phyloP scores from a whole-genome alignment of 2,888 invertebrate species.

The Hartigia nigra region DNA sequence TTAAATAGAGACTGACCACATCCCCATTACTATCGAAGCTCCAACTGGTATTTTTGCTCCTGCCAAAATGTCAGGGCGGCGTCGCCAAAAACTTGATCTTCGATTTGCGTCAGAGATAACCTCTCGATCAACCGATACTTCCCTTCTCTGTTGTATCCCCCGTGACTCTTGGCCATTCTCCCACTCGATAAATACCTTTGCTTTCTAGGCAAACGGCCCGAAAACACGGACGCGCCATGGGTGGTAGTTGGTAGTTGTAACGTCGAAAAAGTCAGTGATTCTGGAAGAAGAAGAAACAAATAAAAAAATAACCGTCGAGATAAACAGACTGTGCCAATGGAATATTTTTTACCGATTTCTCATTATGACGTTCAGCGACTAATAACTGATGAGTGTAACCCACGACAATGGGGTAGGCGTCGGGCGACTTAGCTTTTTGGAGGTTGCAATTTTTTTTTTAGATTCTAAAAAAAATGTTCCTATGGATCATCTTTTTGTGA shows the following conservation, averaged over 20 bases:
- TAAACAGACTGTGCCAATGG: not conserved
- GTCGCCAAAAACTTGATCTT: slow-evolving; percentile 3
- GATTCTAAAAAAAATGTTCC: not conserved
- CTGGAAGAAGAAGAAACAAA: not conserved
- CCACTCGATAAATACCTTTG: slow-evolving; percentile 1
- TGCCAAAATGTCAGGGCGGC: slow-evolving; percentile 2
- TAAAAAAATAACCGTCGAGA: not conserved
- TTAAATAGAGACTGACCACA: not conserved
- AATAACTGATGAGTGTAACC: not conserved
- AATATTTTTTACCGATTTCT: not conserved
- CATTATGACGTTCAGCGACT: not conserved
- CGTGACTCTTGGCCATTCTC: not conserved
- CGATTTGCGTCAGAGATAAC: slow-evolving; percentile 8
- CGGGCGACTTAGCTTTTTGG: not conserved
- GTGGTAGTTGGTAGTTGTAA: not conserved
- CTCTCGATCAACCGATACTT: slow-evolving; percentile 1
- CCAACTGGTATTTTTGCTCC: not conserved
- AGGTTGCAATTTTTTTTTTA: not conserved
- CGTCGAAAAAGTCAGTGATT: not conserved
- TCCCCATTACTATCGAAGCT: not conserved
- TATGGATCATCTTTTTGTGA: not conserved
- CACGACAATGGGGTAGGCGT: not conserved
- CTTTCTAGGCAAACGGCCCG: slow-evolving; percentile 5
- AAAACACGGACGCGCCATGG: not conserved
- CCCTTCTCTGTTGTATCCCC: not conserved